These are phyloP conservation scores for Cryptoprocta ferox DNA, from an alignment of 2,797 vertebrate species.

Conservation along the genomic window DNA sequence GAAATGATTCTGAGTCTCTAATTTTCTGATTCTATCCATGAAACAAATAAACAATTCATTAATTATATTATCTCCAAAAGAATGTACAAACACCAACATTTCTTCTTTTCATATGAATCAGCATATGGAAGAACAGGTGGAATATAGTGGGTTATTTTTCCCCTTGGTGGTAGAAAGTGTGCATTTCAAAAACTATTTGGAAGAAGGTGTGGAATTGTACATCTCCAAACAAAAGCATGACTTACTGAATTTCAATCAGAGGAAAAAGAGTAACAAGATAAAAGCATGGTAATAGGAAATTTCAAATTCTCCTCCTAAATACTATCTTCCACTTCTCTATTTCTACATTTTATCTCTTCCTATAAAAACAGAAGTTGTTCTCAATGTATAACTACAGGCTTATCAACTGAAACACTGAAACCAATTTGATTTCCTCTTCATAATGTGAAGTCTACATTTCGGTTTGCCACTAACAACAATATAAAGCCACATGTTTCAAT, in stretches of 20 bases:
- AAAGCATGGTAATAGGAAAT: neutral
- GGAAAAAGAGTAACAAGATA: neutral
- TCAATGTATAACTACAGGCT: neutral
- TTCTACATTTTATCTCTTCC: constrained; percentile 10
- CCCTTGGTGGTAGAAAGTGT: neutral
- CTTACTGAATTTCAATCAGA: neutral
- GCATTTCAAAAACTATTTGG: neutral
- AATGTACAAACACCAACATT: neutral
- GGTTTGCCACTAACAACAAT: neutral
- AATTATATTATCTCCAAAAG: constrained; percentile 2
- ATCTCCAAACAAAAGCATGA: neutral
- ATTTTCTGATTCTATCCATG: neutral
- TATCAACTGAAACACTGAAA: neutral
- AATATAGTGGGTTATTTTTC: neutral
- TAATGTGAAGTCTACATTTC: neutral
- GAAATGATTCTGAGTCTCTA: neutral
- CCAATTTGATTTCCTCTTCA: neutral
- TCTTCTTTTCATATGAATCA: neutral
- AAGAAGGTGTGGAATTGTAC: neutral
- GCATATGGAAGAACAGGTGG: neutral
- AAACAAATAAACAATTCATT: neutral
- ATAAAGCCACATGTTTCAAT: neutral
- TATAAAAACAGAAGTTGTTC: neutral
- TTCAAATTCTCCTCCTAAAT: neutral
- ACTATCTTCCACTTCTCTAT: neutral